A percentile compares a stretch with the other conserved stretches of the same genome.
Evolutionary conservation across 1,140 invertebrate species (phyloP).

Genomic region (Campoletis sonorensis): DNA sequence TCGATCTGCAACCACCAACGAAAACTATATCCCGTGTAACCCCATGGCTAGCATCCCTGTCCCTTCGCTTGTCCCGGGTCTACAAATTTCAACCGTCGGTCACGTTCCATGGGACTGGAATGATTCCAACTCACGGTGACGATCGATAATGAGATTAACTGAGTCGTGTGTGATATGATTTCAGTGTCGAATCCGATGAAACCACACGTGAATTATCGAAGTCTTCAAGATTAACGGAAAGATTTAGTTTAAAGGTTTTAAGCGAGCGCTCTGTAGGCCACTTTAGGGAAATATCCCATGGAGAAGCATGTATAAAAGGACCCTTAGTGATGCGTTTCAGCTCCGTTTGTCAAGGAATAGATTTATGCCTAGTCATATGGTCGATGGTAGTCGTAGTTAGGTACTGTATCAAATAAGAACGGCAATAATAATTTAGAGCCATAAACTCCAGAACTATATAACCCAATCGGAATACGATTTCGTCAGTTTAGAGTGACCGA

Average conservation of each 20-base stretch:
- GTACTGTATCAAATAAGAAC: conserved; percentile 36
- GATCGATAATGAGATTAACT: conserved; percentile 37
- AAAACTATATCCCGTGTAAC: conserved; percentile 23
- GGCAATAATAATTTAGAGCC: conserved; percentile 49
- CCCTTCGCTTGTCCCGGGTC: conserved; percentile 13
- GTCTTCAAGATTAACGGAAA: neutral
- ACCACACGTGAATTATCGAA: neutral
- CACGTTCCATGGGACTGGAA: conserved; percentile 37
- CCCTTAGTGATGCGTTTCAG: conserved; percentile 44
- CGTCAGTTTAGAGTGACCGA: conserved; percentile 38
- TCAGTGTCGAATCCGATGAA: neutral
- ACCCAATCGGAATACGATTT: conserved; percentile 53
- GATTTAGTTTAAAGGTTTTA: neutral
- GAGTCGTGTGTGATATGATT: conserved; percentile 20
- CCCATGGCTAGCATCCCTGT: conserved; percentile 28
- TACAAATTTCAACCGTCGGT: conserved; percentile 35
- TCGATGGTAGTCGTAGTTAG: conserved; percentile 42
- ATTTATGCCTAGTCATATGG: conserved; percentile 33
- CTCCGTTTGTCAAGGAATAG: conserved; percentile 12
- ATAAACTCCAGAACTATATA: conserved; percentile 45
- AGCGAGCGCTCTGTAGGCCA: neutral
- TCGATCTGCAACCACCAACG: conserved; percentile 29
- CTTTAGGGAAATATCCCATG: neutral
- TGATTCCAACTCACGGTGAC: conserved; percentile 18
- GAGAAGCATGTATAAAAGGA: conserved; percentile 10